phyloP scores from a whole-genome alignment of 2,888 invertebrate genomes.

The Abrostola tripartita region DNA sequence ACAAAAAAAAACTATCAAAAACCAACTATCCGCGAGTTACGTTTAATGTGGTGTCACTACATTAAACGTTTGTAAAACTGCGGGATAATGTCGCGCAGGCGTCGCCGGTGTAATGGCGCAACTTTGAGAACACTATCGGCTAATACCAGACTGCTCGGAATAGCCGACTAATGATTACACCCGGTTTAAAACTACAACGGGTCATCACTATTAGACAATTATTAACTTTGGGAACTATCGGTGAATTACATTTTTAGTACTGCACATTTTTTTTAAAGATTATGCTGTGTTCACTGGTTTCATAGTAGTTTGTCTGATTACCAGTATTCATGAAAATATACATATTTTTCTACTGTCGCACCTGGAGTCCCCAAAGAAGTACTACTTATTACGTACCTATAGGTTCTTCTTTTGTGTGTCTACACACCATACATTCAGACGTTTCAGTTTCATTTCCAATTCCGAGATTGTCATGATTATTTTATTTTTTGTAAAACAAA shows the following conservation, averaged over 20 bases:
- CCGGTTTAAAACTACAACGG: slow-evolving; percentile 1
- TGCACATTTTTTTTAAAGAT: no score
- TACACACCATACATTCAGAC: no score
- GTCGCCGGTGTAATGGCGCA: slow-evolving; percentile 36
- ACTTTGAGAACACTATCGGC: slow-evolving; percentile 40
- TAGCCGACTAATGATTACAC: slow-evolving; percentile 11
- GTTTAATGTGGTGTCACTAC: background rate
- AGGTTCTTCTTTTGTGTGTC: no score
- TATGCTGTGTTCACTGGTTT: no score
- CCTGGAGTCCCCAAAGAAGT: no score
- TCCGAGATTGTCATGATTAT: no score
- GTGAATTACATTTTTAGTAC: background rate
- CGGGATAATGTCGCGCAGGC: slow-evolving; percentile 41
- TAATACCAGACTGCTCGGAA: slow-evolving; percentile 21
- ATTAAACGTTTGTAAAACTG: slow-evolving; percentile 40
- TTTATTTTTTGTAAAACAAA: no score
- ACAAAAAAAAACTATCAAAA: background rate
- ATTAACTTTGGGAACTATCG: background rate
- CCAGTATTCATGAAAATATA: no score
- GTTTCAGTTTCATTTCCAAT: no score
- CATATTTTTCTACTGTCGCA: no score
- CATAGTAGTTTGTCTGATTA: no score
- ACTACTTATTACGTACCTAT: no score
- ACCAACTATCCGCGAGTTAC: background rate
- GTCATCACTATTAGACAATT: slow-evolving; percentile 1